A percentile compares a stretch with the other conserved stretches of the same genome.
Evolutionary conservation across 2,797 vertebrate species (phyloP).

Genomic region (Pantherophis alleghaniensis): DNA sequence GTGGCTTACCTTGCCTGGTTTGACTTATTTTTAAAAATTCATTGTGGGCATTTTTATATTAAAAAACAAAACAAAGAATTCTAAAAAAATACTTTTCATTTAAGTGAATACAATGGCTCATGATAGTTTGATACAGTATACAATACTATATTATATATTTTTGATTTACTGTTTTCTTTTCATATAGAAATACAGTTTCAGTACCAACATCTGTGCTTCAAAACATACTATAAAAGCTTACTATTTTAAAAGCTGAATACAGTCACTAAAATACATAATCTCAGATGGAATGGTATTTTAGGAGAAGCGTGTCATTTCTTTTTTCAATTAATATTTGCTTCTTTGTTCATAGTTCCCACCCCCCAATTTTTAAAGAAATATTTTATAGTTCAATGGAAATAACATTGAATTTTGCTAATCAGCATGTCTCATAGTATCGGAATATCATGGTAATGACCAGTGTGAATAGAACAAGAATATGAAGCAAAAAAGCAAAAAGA

Average conservation of each 20-base stretch:
- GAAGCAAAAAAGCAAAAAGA: not conserved
- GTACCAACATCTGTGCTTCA: not conserved
- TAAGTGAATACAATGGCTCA: rapidly evolving
- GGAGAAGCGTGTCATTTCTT: not conserved
- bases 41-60: conserved; percentile 33
- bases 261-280: not conserved
- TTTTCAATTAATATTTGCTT: not conserved
- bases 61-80: conserved; percentile 26
- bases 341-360: not conserved
- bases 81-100: conserved; percentile 22
- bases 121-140: rapidly evolving
- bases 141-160: not conserved
- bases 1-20: conserved; percentile 45
- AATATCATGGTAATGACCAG: not conserved
- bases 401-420: not conserved
- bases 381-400: conserved; percentile 8
- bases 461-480: conserved; percentile 14
- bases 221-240: conserved; percentile 2
- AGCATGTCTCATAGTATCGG: not conserved
- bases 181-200: not conserved
- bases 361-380: not conserved
- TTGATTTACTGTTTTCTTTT: not conserved
- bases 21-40: conserved; percentile 48
- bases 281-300: not conserved
- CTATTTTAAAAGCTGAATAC: not conserved